Base-by-base conservation (phyloP, 2,888 invertebrate genomes). In the Limulus polyphemus region DNA sequence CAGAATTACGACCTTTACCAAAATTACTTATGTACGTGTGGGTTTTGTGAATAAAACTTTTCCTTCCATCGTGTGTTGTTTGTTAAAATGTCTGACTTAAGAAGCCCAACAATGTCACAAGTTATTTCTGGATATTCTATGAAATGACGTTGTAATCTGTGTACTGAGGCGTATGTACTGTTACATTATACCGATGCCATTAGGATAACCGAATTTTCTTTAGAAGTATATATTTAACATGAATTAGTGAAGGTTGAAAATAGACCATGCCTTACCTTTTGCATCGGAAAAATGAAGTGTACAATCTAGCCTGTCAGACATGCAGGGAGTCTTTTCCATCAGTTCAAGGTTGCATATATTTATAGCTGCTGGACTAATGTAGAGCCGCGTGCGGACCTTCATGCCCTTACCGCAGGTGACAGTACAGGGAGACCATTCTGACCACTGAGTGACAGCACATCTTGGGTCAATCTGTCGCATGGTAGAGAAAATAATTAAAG, bases 401-500 rank as follows among this genome's bases (percentile, higher is more conserved):
- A 80, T 79, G 0, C 90, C 90, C 69, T 84, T 84, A 1, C 89
- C 90, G 74, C 91, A 92, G 0, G 83, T 82, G 47, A 83, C 83
- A 13, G 86, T 83, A 74, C 91, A 91, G 1, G 88, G 84, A 2
- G 87, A 84, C 88, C 90, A 91, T 11, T 81, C 80, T 56, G 87
- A 85, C 91, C 91, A 91, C 5, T 81, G 76, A 0, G 83, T 81
- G 62, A 85, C 82, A 10, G 79, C 80, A 72, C 90, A 91, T 66
- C 84, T 81, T 1, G 69, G 68, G 54, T 70, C 67, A 46, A 56
- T 60, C 65, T 62, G 52, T 1, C 51, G 58, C 48, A n/a, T 10
- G 12, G 47, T 48, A 47, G 17, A 52, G 47, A n/a, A 55, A 46
- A 12, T 60, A 47, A 49, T n/a, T 14, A 12, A 17, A 13, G 46